Evolutionary conservation across 2,113 vertebrate species (phyloP).

Genomic region (Hoplias malabaricus): DNA sequence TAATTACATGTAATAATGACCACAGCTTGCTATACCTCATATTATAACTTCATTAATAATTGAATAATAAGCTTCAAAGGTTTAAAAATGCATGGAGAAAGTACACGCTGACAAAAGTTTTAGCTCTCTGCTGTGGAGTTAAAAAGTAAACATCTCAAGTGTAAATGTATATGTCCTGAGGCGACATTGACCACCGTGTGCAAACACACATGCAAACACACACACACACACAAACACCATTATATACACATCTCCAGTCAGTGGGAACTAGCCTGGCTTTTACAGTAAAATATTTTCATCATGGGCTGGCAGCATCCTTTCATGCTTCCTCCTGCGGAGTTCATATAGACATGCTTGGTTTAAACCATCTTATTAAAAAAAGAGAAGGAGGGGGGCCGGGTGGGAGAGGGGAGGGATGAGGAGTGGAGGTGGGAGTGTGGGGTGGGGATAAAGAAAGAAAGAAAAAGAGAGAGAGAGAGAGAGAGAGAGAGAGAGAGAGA

Average conservation of each 20-base stretch:
- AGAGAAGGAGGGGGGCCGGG: constrained; percentile 30
- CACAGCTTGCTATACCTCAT: no score
- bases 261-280: constrained; percentile 89
- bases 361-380: constrained; percentile 99
- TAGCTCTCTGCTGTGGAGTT: neutral
- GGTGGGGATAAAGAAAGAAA: no score
- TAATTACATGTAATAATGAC: no score
- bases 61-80: no score
- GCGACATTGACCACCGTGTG: neutral
- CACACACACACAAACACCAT: neutral
- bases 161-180: neutral
- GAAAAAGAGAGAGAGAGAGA: constrained; percentile 13
- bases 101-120: neutral
- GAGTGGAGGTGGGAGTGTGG: constrained; percentile 19
- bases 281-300: constrained; percentile 89
- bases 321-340: constrained; percentile 90
- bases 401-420: neutral
- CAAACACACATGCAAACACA: neutral
- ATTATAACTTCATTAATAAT: no score
- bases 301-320: constrained; percentile 80
- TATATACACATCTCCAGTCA: constrained; percentile 64
- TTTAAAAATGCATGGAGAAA: no score
- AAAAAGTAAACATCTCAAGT: neutral
- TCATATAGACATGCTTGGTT: constrained; percentile 96
- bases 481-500: neutral